Percentiles rank a stretch among this genome's conserved stretches.
phyloP scores from a whole-genome alignment of 2,113 vertebrate species.

The Abramis brama region DNA sequence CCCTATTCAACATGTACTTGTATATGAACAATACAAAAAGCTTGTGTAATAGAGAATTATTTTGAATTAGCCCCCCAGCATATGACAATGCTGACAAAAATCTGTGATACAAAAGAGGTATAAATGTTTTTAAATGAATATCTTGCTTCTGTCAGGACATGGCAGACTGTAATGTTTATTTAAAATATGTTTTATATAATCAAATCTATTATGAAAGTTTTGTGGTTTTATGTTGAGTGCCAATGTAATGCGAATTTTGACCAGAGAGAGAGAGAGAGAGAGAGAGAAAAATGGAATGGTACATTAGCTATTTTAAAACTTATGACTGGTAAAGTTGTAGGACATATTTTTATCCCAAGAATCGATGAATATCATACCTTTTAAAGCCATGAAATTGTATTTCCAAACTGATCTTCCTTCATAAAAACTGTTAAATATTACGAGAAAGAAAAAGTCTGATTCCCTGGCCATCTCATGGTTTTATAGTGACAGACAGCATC shows the following conservation, averaged over 20 bases:
- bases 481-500: constrained; percentile 4
- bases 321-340: background rate
- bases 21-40: background rate
- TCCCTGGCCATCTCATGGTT: background rate
- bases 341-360: background rate
- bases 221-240: background rate
- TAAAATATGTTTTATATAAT: background rate
- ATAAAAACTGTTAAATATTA: background rate
- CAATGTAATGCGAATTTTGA: background rate
- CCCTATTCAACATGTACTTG: too few species aligned
- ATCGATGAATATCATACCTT: background rate
- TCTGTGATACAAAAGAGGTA: background rate
- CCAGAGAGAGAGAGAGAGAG: too few species aligned
- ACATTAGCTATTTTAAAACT: background rate
- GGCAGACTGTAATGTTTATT: background rate
- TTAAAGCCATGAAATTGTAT: constrained; percentile 13
- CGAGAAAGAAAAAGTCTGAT: background rate
- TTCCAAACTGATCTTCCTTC: background rate
- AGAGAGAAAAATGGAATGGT: background rate
- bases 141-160: background rate
- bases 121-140: background rate
- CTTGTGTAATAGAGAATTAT: background rate
- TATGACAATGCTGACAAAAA: background rate
- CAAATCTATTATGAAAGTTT: background rate
- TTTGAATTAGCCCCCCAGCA: background rate